These are phyloP conservation scores for Centropyge bicolor DNA, from an alignment of 2,797 vertebrate species.

Conservation along the genomic window DNA sequence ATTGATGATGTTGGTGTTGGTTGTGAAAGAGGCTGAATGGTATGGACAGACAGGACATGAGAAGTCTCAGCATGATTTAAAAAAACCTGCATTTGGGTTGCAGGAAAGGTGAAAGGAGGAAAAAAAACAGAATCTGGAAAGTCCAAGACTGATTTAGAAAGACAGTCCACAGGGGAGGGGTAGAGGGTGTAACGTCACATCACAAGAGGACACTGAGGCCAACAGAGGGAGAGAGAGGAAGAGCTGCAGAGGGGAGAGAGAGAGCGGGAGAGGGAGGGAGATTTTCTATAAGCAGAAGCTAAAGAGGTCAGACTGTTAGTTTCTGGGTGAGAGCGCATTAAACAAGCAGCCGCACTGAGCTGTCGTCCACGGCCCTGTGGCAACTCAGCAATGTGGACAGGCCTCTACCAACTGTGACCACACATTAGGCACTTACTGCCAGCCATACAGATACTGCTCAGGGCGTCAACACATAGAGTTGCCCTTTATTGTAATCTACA, in stretches of 20 bases:
- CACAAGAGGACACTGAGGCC: slow-evolving; percentile 34
- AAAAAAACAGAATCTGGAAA: slow-evolving; percentile 17
- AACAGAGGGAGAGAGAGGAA: slow-evolving; percentile 34
- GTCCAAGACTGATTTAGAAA: slow-evolving; percentile 43
- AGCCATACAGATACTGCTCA: slow-evolving; percentile 69
- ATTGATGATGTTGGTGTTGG: background rate
- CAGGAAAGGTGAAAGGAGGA: slow-evolving; percentile 26
- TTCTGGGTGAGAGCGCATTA: slow-evolving; percentile 80
- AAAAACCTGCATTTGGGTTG: background rate
- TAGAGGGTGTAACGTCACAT: slow-evolving; percentile 33
- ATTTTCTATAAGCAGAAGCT: slow-evolving; percentile 76
- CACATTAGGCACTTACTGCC: slow-evolving; percentile 72
- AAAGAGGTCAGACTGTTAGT: slow-evolving; percentile 78
- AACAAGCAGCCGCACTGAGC: slow-evolving; percentile 63
- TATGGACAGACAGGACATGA: background rate
- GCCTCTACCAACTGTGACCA: slow-evolving; percentile 75
- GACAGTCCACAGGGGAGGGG: slow-evolving; percentile 38
- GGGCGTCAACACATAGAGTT: slow-evolving; percentile 78
- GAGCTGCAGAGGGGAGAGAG: slow-evolving; percentile 23
- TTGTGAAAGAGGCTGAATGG: background rate
- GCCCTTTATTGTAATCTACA: slow-evolving; percentile 74
- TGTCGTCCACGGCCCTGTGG: slow-evolving; percentile 56
- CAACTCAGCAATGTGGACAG: slow-evolving; percentile 67
- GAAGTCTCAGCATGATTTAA: background rate
- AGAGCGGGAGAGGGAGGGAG: slow-evolving; percentile 21